These are phyloP conservation scores for Alligator mississippiensis DNA, from an alignment of 2,113 vertebrate species.

Conservation along the genomic window DNA sequence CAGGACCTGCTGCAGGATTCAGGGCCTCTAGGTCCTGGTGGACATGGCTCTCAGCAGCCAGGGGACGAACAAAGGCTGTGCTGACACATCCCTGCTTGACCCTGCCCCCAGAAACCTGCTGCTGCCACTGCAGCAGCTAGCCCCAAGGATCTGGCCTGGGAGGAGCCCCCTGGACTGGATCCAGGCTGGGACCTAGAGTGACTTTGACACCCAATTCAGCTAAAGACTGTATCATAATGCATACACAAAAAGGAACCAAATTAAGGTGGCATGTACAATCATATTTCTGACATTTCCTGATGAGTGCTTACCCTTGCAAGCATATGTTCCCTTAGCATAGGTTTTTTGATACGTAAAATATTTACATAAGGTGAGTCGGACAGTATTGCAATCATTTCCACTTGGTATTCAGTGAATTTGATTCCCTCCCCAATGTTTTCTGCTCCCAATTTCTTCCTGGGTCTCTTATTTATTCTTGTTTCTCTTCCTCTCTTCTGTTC, in stretches of 20 bases:
- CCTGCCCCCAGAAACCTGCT: no score
- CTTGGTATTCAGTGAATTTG: not conserved
- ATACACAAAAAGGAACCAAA: not conserved
- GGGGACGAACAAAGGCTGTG: no score
- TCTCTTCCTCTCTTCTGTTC: not conserved
- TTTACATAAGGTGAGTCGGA: not conserved
- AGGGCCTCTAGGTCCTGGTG: no score
- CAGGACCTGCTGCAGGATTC: no score
- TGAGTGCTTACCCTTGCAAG: not conserved
- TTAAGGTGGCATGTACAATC: not conserved
- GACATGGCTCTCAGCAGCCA: no score
- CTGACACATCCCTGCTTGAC: no score
- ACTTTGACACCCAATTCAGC: no score
- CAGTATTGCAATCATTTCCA: not conserved
- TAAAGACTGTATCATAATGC: not conserved
- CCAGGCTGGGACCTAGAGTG: no score
- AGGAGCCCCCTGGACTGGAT: no score
- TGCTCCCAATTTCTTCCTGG: not conserved
- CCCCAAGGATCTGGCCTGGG: no score
- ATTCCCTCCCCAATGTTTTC: not conserved
- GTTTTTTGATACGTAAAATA: not conserved
- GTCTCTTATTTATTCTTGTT: not conserved
- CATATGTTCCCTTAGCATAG: not conserved
- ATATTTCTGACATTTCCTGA: not conserved
- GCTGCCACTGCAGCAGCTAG: no score